Conservation (phyloP, 2,888 invertebrate genomes). For the Lochmaea capreae region DNA sequence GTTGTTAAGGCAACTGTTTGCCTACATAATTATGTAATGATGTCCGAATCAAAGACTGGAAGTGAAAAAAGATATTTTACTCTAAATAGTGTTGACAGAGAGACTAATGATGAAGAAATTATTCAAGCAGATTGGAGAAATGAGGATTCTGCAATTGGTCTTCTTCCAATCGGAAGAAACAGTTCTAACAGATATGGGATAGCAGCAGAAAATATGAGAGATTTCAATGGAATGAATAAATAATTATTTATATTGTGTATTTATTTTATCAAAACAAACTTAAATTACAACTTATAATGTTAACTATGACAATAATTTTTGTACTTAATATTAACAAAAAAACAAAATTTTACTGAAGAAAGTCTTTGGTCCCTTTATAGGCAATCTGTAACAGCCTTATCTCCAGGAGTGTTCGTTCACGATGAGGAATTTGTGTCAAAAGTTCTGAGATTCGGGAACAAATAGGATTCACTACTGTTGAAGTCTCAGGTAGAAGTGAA, state of each 20-base stretch:
- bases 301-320: no score
- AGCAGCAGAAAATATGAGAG: conserved; percentile 20
- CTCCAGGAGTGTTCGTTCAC: conserved; percentile 6
- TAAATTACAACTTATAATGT: background rate
- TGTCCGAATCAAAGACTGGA: conserved; percentile 5
- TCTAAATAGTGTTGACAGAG: conserved; percentile 20
- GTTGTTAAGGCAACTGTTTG: conserved; percentile 25
- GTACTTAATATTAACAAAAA: no score
- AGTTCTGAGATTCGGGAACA: conserved; percentile 22
- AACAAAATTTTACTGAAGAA: conserved; percentile 7
- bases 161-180: conserved; percentile 6
- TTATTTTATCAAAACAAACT: background rate
- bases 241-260: background rate
- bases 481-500: background rate
- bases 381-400: conserved; percentile 13
- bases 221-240: conserved; percentile 23
- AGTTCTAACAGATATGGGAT: conserved; percentile 22
- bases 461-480: conserved; percentile 17
- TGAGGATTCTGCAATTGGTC: background rate
- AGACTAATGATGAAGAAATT: conserved; percentile 9
- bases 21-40: conserved; percentile 25
- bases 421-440: conserved; percentile 10
- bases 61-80: conserved; percentile 10
- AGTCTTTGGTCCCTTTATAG: conserved; percentile 22
- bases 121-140: conserved; percentile 13